phyloP scores from a whole-genome alignment of 2,888 invertebrate genomes.

The Odontomyia ornata region DNA sequence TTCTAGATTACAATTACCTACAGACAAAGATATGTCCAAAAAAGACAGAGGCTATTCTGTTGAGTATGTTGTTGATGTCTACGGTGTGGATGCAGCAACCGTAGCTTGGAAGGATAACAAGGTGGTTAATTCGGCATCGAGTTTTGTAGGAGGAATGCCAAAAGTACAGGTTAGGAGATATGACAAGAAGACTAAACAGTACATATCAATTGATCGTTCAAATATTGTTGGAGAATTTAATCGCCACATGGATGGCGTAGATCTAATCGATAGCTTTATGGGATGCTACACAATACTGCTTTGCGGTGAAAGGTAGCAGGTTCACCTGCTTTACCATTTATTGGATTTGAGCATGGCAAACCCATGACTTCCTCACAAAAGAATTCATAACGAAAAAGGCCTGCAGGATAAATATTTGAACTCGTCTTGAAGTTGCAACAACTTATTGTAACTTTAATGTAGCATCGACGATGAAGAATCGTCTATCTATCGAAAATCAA shows the following conservation, averaged over 20 bases:
- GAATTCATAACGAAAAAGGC: neutral
- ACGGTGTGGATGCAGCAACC: no score
- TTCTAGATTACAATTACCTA: conserved; percentile 53
- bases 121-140: no score
- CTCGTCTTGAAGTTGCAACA: neutral
- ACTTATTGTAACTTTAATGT: neutral
- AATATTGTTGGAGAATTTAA: conserved; percentile 53
- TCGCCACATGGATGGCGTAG: no score
- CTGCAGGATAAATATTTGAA: no score
- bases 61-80: conserved; percentile 53
- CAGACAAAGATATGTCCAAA: conserved; percentile 42
- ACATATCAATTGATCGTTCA: conserved; percentile 52
- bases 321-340: conserved; percentile 57
- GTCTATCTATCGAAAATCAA: neutral
- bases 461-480: neutral
- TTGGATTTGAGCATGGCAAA: no score
- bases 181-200: no score
- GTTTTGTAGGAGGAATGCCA: no score
- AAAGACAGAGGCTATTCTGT: no score
- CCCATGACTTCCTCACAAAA: conserved; percentile 46
- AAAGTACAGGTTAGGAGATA: no score
- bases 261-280: conserved; percentile 54
- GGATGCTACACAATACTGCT: conserved; percentile 50
- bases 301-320: conserved; percentile 54
- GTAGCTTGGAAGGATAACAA: conserved; percentile 58